A percentile compares a stretch with the other conserved stretches of the same genome.
Conservation (phyloP, 35 echinoderm and acorn worm species). For the Chiridota heheva region DNA sequence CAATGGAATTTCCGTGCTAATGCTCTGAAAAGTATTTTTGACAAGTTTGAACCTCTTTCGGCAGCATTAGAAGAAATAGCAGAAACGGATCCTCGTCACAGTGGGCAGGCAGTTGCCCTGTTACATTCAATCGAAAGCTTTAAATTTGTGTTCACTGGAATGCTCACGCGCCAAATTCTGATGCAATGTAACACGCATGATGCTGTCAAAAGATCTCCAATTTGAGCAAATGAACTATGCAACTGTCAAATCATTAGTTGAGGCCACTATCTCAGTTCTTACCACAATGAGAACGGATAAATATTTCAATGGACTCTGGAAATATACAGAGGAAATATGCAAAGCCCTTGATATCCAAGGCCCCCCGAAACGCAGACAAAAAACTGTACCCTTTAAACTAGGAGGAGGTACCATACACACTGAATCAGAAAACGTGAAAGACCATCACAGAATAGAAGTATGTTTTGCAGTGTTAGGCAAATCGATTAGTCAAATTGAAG, state of each 20-base stretch:
- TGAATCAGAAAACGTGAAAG: neutral
- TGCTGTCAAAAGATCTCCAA: constrained; percentile 31
- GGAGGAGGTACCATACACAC: neutral
- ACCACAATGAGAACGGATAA: constrained; percentile 18
- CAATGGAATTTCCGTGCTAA: constrained; percentile 39
- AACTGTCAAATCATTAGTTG: constrained; percentile 25
- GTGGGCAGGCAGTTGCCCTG: constrained; percentile 11
- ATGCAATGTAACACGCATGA: constrained; percentile 26
- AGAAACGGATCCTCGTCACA: constrained; percentile 17
- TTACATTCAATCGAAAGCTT: constrained; percentile 14
- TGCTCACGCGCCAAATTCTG: constrained; percentile 22
- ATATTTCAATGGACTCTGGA: constrained; percentile 24
- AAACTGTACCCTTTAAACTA: neutral
- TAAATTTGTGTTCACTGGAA: constrained; percentile 19
- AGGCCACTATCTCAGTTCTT: constrained; percentile 18
- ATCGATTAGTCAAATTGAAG: constrained; percentile 9
- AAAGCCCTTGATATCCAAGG: constrained; percentile 29
- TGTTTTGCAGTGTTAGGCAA: constrained; percentile 2
- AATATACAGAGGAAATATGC: constrained; percentile 11
- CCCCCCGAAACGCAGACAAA: constrained; percentile 23
- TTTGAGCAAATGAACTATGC: constrained; percentile 13
- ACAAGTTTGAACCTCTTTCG: constrained; percentile 37
- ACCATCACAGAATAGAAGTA: constrained; percentile 1
- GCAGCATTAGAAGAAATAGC: constrained; percentile 28
- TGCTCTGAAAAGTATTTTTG: constrained; percentile 36